phyloP scores from a whole-genome alignment of 2,888 invertebrate species.

The Stomorhina lunata region DNA sequence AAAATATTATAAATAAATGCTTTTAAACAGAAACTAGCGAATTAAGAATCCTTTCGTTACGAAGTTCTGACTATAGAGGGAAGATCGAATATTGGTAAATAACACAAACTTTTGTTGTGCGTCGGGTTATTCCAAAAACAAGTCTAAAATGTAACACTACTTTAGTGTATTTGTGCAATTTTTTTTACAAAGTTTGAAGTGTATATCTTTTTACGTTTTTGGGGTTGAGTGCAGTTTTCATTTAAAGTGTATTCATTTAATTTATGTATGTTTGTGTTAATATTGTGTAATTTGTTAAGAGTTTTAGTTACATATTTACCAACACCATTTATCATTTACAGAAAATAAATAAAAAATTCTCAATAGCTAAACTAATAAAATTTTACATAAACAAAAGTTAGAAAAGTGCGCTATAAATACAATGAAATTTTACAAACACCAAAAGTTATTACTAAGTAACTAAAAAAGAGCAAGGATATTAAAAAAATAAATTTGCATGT shows the following conservation, averaged over 20 bases:
- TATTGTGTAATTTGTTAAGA: slow-evolving; percentile 2
- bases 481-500: too few relatives aligned
- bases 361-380: background rate
- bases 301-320: slow-evolving; percentile 55
- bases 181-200: background rate
- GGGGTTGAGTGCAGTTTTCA: slow-evolving; percentile 38
- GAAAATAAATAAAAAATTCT: background rate
- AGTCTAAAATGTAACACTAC: background rate
- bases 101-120: background rate
- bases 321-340: slow-evolving; percentile 46
- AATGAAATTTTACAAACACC: slow-evolving; percentile 31
- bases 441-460: slow-evolving; percentile 9
- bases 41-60: too few relatives aligned
- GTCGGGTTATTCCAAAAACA: background rate
- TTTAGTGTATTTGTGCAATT: slow-evolving; percentile 14
- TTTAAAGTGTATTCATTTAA: background rate
- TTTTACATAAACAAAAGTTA: slow-evolving; percentile 9
- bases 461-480: slow-evolving; percentile 27
- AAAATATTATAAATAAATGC: too few relatives aligned
- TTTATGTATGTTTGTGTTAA: background rate
- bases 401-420: slow-evolving; percentile 9
- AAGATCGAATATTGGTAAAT: too few relatives aligned
- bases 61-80: too few relatives aligned
- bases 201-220: slow-evolving; percentile 8
- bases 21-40: too few relatives aligned